A percentile compares a stretch with the other conserved stretches of the same genome.
phyloP scores from a whole-genome alignment of 2,797 vertebrate genomes.

The Pteropus rufus region DNA sequence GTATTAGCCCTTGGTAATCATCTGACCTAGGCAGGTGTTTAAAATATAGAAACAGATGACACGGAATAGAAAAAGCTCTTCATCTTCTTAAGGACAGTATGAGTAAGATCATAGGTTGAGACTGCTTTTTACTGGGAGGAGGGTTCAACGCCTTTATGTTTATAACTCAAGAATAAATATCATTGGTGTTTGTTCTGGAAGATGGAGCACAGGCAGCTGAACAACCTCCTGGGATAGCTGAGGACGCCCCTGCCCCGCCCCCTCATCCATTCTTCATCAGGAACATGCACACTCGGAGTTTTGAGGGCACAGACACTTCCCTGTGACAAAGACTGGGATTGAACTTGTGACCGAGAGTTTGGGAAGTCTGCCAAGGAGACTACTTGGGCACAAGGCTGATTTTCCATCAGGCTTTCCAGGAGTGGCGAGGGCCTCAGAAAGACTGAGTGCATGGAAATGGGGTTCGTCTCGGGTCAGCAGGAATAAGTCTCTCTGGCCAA shows the following conservation, averaged over 20 bases:
- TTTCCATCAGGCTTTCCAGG: neutral
- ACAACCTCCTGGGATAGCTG: neutral
- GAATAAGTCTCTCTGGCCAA: neutral
- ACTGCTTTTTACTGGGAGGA: neutral
- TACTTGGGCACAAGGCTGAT: neutral
- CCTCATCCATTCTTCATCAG: neutral
- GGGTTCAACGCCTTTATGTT: neutral
- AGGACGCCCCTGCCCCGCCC: rapidly evolving
- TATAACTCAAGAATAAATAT: neutral
- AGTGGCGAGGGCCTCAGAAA: neutral
- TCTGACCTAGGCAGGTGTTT: neutral
- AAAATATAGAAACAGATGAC: neutral
- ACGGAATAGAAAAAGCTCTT: neutral
- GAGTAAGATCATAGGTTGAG: neutral
- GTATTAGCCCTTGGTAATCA: neutral
- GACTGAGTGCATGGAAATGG: too few species aligned
- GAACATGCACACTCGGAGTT: rapidly evolving
- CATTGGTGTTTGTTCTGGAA: neutral
- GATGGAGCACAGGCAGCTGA: rapidly evolving
- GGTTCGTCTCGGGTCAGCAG: neutral
- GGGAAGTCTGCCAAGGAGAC: neutral
- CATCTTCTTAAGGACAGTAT: neutral
- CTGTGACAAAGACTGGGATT: neutral
- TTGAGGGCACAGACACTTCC: neutral
- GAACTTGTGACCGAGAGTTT: neutral